Percentiles rank a stretch among this genome's conserved stretches.
Evolutionary conservation across 2,888 invertebrate species (phyloP).

Genomic region (Clistopyga incitator): DNA sequence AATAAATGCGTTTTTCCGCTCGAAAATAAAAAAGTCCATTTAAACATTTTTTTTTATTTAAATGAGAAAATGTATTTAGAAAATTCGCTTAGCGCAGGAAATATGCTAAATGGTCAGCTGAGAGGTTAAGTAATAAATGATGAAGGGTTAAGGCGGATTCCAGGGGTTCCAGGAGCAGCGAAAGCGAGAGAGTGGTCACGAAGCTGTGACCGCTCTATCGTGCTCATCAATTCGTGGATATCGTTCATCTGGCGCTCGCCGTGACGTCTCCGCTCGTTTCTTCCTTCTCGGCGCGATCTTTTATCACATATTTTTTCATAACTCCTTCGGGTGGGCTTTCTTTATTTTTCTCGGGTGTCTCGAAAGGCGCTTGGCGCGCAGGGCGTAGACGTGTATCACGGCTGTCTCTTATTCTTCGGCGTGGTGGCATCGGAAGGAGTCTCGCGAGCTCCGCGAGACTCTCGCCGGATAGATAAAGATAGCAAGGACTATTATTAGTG

Average conservation of each 20-base stretch:
- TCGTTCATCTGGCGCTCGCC: background rate
- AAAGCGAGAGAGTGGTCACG: constrained; percentile 9
- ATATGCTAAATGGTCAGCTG: too few relatives aligned
- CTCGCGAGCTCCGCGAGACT: constrained; percentile 32
- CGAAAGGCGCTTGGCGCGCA: background rate
- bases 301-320: constrained; percentile 31
- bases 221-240: constrained; percentile 31
- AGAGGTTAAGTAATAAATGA: background rate
- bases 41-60: too few relatives aligned
- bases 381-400: background rate
- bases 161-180: background rate
- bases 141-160: constrained; percentile 2
- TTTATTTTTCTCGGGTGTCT: background rate
- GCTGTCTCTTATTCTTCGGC: constrained; percentile 21
- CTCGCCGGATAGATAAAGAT: constrained; percentile 70
- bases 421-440: constrained; percentile 1
- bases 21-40: too few relatives aligned
- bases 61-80: too few relatives aligned
- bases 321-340: background rate
- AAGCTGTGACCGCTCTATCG: constrained; percentile 18
- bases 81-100: too few relatives aligned
- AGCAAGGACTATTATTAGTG: constrained; percentile 73
- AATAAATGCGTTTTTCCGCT: too few relatives aligned
- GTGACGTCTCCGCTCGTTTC: background rate
- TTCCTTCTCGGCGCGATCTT: constrained; percentile 45